Percentiles rank a stretch among this genome's conserved stretches.
phyloP scores from a whole-genome alignment of 2,113 vertebrate species.

The Pitta sordida region DNA sequence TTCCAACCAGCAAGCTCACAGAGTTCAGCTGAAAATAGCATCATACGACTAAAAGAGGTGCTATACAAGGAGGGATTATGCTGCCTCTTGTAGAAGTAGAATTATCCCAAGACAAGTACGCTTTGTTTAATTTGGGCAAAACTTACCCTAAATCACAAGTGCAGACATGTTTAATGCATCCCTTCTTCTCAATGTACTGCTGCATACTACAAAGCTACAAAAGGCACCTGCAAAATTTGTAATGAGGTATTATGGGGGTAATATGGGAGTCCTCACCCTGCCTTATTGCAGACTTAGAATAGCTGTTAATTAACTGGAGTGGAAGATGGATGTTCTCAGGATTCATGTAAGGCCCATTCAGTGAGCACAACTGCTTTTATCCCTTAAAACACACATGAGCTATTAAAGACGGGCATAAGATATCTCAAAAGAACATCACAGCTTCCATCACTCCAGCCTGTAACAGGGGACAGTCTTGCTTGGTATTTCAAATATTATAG shows the following conservation, averaged over 20 bases:
- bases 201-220: background rate
- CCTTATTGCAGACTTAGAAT: background rate
- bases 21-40: background rate
- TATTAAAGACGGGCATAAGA: background rate
- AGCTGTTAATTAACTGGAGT: background rate
- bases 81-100: background rate
- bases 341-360: background rate
- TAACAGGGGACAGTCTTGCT: background rate
- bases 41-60: background rate
- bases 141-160: background rate
- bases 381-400: background rate
- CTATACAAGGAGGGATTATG: background rate
- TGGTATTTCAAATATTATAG: conserved; percentile 40
- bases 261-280: background rate
- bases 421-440: background rate
- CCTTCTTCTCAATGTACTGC: background rate
- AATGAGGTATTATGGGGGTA: background rate
- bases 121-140: background rate
- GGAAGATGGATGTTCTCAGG: background rate
- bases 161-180: background rate
- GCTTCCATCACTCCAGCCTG: background rate
- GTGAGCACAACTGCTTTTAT: background rate
- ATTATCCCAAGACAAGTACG: background rate
- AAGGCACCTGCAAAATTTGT: background rate
- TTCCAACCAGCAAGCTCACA: background rate